phyloP scores from a whole-genome alignment of 2,888 invertebrate species.

The Sturmia bella region DNA sequence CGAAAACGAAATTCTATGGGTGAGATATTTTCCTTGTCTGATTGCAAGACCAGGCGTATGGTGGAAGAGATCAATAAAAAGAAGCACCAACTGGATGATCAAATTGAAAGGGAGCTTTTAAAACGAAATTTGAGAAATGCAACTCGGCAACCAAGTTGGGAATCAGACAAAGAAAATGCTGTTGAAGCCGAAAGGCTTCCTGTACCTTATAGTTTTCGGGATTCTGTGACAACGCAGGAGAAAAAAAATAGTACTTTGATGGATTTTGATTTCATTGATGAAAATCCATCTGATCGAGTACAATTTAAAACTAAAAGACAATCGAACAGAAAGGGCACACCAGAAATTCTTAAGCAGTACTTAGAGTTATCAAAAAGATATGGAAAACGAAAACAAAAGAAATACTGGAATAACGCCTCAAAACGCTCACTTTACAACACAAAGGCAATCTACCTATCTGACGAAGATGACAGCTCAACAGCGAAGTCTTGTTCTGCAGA shows the following conservation, averaged over 20 bases:
- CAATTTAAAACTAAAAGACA: constrained; percentile 45
- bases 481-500: neutral
- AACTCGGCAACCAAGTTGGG: neutral
- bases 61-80: constrained; percentile 53
- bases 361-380: constrained; percentile 56
- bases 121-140: constrained; percentile 6
- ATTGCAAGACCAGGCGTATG: constrained; percentile 46
- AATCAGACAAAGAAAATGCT: neutral
- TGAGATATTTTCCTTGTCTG: constrained; percentile 66
- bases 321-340: neutral
- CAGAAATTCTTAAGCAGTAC: constrained; percentile 68
- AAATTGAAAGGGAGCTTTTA: constrained; percentile 72
- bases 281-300: constrained; percentile 54
- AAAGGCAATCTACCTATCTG: constrained; percentile 69
- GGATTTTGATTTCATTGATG: constrained; percentile 60
- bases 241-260: neutral
- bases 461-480: constrained; percentile 39
- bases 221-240: neutral
- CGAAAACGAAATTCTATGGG: constrained; percentile 76
- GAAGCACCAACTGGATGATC: constrained; percentile 71
- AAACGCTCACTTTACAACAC: constrained; percentile 68
- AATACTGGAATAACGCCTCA: constrained; percentile 6
- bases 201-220: constrained; percentile 65
- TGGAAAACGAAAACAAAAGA: constrained; percentile 20
- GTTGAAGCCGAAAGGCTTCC: constrained; percentile 15